These are phyloP conservation scores for Heliconius melpomene DNA, from an alignment of 1,140 invertebrate species.

Conservation along the genomic window DNA sequence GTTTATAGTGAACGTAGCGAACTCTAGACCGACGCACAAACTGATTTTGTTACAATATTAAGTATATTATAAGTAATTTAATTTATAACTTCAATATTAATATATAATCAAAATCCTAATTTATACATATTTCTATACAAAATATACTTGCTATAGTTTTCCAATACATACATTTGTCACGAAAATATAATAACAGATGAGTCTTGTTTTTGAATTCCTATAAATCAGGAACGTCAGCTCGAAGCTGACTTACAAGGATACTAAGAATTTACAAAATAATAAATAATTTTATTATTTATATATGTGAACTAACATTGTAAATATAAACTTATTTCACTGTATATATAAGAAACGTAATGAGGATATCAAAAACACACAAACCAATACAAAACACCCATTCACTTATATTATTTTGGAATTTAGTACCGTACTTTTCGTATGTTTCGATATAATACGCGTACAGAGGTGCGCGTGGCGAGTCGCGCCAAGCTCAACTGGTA, in stretches of 20 bases:
- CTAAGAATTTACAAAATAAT: not conserved
- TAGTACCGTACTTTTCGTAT: conserved; percentile 31
- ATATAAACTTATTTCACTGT: conserved; percentile 19
- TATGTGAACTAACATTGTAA: conserved; percentile 19
- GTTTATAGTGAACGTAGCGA: conserved; percentile 52
- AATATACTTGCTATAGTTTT: not conserved
- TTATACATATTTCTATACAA: not conserved
- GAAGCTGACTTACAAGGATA: not conserved
- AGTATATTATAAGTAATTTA: not conserved
- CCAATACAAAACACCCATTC: conserved; percentile 30
- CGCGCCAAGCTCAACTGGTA: conserved; percentile 61
- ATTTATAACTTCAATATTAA: too few relatives aligned
- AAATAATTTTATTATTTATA: not conserved
- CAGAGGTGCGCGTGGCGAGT: conserved; percentile 67
- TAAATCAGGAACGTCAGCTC: not conserved
- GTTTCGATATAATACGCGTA: conserved; percentile 41
- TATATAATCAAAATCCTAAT: not conserved
- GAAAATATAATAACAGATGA: not conserved
- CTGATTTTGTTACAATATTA: not conserved
- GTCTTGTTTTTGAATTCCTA: not conserved
- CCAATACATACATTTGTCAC: not conserved
- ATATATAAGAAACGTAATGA: conserved; percentile 14
- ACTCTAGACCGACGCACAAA: conserved; percentile 17
- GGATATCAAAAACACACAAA: not conserved
- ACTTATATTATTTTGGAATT: conserved; percentile 32